These are phyloP conservation scores for Lumbricus terrestris DNA, from an alignment of 2,888 invertebrate species.

Conservation along the genomic window DNA sequence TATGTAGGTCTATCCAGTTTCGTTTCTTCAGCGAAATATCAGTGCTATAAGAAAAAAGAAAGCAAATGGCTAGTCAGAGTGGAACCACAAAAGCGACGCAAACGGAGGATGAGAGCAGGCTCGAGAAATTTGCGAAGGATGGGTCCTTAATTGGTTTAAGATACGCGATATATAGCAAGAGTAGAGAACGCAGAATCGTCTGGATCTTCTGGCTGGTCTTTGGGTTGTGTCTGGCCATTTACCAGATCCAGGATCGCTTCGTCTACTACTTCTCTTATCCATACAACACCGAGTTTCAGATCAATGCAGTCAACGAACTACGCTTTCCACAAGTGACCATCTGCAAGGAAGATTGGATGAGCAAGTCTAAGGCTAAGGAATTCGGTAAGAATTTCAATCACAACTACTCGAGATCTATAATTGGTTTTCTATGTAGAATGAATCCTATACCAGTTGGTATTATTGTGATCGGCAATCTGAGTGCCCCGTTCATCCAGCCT, in stretches of 20 bases:
- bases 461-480: no score
- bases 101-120: neutral
- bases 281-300: neutral
- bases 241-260: constrained; percentile 25
- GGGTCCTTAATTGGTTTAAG: neutral
- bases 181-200: neutral
- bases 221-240: constrained; percentile 17
- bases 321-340: constrained; percentile 24
- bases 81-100: neutral
- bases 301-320: neutral
- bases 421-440: neutral
- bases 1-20: no score
- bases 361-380: neutral
- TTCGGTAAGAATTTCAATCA: neutral
- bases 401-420: neutral
- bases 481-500: neutral
- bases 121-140: neutral
- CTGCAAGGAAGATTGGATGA: constrained; percentile 22
- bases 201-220: constrained; percentile 13
- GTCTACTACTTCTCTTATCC: constrained; percentile 22
- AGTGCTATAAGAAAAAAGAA: neutral
- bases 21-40: neutral
- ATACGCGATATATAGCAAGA: neutral
- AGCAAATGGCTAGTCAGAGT: neutral
- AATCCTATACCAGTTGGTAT: no score